Evolutionary conservation across 2,113 vertebrate species (phyloP), one percentile per base, ranked within the genome.

Genomic region (Prionailurus bengalensis): DNA sequence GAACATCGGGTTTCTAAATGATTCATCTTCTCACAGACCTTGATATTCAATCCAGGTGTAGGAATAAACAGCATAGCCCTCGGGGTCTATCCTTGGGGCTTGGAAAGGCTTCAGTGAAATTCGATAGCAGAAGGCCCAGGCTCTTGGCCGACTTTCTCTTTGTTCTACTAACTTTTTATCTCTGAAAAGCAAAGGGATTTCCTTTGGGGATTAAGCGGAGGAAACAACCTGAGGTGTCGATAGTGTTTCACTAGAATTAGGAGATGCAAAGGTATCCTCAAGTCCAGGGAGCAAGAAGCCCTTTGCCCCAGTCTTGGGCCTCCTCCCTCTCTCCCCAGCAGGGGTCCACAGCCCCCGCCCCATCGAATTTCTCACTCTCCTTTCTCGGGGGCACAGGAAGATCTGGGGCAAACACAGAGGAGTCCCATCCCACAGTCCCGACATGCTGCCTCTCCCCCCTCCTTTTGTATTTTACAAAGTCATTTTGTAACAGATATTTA

Each of bases 141-240:
- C 16, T 13, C 94, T 98, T 98, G 92, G 95, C 92, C 84, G 85
- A 63, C 95, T 97, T 97, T 98, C 93, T 87, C 97, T 98, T 98
- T 98, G 91, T 96, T 98, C 93, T 96, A 51, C 84, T 81, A 33
- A 96, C 98, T 98, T 98, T 86, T 96, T 98, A 96, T 98, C 98
- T 98, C 92, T 96, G 95, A 98, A 98, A 98, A 95, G 95, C 97
- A 92, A 36, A 98, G 94, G 95, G 97, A 98, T 99, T 99, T 98
- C 97, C 97, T 98, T 96, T 74, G 63, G 74, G 97, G 98, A 98
- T 98, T 97, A 98, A 90, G 85, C 66, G 68, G 76, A 97, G 95
- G 96, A 97, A 98, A 98, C 97, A 96, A 93, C 27, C 68, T 65
- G 42, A 98, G 83, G 91, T 36, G 94, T 92, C 36, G 36, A 51